Base-by-base conservation (phyloP, 2,888 invertebrate species). In the Minunthozetes semirufus region DNA sequence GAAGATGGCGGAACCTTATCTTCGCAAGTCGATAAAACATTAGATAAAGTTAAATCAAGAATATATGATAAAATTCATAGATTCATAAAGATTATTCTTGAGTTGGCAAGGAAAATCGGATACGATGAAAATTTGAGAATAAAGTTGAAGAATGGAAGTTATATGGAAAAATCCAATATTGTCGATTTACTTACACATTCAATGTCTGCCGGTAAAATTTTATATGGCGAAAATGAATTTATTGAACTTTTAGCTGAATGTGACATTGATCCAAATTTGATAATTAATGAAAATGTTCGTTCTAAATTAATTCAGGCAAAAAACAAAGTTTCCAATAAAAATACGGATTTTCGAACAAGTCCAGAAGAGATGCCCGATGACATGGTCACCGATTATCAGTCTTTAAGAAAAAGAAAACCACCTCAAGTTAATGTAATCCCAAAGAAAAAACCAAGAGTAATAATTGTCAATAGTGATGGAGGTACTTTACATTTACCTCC, bases 111-210 rank as follows among this genome's bases (percentile, higher is more conserved):
- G 38, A 59, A 5, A 2, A 11, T 29, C 22, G 70, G 33, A 4
- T 75, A 75, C 56, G 71, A 75, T n/a, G n/a, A 27, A n/a, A 33
- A 71, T 46, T 19, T 42, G 5, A 29, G 71, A 0, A 53, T 75
- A 3, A 27, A 48, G 56, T 27, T 42, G 11, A 38, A 22, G 19
- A 70, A 63, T 56, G 75, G 75, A 19, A 25, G 22, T 3, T 29
- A 53, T 17, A 17, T 75, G 9, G 46, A 33, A 17, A 59, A 46
- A 13, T 71, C 42, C 0, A 59, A 71, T 75, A 33, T 75, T 15
- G 42, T 56, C 25, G 38, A 33, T 71, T 38, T 75, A 4, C 1
- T 75, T 17, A 48, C 38, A 17, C 42, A 70, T 71, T 38, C 71
- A 5, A 72, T 48, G 46, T 56, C 53, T 6, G 38, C 19, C 2